Conservation (phyloP, 1,140 invertebrate genomes). For the Microplitis mediator region DNA sequence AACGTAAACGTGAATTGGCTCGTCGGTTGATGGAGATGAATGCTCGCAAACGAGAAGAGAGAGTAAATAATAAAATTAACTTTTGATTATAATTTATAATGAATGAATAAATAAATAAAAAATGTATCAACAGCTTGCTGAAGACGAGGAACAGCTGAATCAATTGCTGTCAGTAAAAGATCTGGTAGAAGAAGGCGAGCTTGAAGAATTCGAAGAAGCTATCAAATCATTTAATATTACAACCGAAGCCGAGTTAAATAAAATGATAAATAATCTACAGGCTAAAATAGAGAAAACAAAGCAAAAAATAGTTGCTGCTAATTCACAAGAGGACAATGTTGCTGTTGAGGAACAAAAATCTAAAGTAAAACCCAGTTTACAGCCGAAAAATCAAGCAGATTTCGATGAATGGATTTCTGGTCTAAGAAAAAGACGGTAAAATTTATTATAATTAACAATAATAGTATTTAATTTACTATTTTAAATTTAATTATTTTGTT, state of each 20-base stretch:
- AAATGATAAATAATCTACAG: slow-evolving; percentile 77
- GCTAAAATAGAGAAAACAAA: slow-evolving; percentile 79
- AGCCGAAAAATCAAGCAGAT: slow-evolving; percentile 68
- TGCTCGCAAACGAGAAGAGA: slow-evolving; percentile 82
- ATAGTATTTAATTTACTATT: not conserved
- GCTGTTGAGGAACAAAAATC: slow-evolving; percentile 65
- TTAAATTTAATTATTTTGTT: slow-evolving; percentile 11
- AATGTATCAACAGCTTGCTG: slow-evolving; percentile 66
- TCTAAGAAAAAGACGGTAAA: slow-evolving; percentile 68
- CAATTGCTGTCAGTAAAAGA: slow-evolving; percentile 80
- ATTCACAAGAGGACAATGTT: slow-evolving; percentile 69
- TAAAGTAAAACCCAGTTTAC: slow-evolving; percentile 64
- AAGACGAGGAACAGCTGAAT: slow-evolving; percentile 86
- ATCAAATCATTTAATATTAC: slow-evolving; percentile 67
- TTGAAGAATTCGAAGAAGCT: slow-evolving; percentile 74
- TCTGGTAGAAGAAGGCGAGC: slow-evolving; percentile 77
- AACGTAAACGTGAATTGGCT: slow-evolving; percentile 83
- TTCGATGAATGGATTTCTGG: slow-evolving; percentile 74
- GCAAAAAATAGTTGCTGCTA: slow-evolving; percentile 76
- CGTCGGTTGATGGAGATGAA: slow-evolving; percentile 83
- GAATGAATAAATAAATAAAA: not conserved
- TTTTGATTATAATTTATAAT: not conserved
- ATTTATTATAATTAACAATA: slow-evolving; percentile 12
- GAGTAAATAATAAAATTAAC: slow-evolving; percentile 51
- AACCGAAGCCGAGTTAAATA: slow-evolving; percentile 70